Evolutionary conservation across 2,797 vertebrate genomes (phyloP).

Genomic region (Bradypodion ventrale): DNA sequence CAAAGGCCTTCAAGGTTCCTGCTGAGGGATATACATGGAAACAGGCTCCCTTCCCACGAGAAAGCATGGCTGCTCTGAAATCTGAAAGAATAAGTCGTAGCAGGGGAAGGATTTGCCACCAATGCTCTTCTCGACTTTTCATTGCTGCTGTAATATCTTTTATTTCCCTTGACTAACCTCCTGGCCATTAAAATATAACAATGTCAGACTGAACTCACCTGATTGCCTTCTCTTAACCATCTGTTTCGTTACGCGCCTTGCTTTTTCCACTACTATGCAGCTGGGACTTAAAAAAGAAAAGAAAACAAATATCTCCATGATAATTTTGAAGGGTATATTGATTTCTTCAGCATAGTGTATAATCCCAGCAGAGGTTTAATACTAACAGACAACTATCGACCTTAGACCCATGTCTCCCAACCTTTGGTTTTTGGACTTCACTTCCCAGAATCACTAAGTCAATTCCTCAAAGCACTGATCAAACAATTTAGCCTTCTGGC

Average conservation of each 20-base stretch:
- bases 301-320: neutral
- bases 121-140: neutral
- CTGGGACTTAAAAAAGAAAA: constrained; percentile 34
- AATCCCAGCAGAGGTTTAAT: neutral
- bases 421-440: no score
- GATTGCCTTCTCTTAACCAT: constrained; percentile 58
- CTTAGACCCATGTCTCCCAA: no score
- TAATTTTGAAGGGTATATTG: neutral
- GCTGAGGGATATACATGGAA: constrained; percentile 77
- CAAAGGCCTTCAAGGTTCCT: constrained; percentile 82
- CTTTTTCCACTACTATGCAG: constrained; percentile 59
- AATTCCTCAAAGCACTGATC: no score
- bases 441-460: no score
- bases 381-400: neutral
- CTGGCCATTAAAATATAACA: neutral
- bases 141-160: neutral
- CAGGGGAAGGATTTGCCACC: constrained; percentile 28
- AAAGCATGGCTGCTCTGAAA: constrained; percentile 79
- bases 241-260: constrained; percentile 12
- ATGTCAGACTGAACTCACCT: constrained; percentile 58
- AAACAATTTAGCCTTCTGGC: no score
- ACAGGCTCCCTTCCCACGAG: constrained; percentile 85
- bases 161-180: no score
- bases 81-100: constrained; percentile 70
- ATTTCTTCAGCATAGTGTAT: neutral